Evolutionary conservation across 2,888 invertebrate genomes (phyloP).

Genomic region (Hoplodrina ambigua): DNA sequence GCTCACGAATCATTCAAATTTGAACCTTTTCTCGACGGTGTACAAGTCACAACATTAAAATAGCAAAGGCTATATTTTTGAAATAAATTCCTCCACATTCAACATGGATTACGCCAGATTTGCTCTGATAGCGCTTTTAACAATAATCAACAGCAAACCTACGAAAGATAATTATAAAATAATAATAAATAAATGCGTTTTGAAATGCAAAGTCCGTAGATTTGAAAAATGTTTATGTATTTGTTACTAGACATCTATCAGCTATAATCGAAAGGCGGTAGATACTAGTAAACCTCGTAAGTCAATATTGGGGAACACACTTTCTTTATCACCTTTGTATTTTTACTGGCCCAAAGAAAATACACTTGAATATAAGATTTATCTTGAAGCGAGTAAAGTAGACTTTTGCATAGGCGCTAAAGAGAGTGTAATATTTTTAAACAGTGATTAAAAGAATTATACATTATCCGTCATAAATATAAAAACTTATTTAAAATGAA

Average conservation of each 20-base stretch:
- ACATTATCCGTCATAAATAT: conserved; percentile 31
- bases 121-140: background rate
- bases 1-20: background rate
- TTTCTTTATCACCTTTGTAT: conserved; percentile 25
- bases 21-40: background rate
- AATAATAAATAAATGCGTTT: background rate
- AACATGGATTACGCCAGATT: conserved; percentile 1
- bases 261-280: background rate
- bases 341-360: conserved; percentile 6
- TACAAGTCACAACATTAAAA: background rate
- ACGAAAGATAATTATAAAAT: background rate
- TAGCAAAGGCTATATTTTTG: background rate
- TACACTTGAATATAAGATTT: background rate
- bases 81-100: background rate
- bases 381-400: background rate
- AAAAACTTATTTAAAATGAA: conserved; percentile 27
- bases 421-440: conserved; percentile 28
- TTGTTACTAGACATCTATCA: background rate
- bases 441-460: conserved; percentile 15
- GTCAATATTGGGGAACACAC: background rate
- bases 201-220: conserved; percentile 24
- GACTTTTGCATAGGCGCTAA: conserved; percentile 13
- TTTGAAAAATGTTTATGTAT: conserved; percentile 23
- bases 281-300: background rate
- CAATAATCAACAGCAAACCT: background rate